Evolutionary conservation across 2,888 invertebrate species (phyloP), one percentile per base, ranked within the genome.

Genomic region (Orthosia gothica): DNA sequence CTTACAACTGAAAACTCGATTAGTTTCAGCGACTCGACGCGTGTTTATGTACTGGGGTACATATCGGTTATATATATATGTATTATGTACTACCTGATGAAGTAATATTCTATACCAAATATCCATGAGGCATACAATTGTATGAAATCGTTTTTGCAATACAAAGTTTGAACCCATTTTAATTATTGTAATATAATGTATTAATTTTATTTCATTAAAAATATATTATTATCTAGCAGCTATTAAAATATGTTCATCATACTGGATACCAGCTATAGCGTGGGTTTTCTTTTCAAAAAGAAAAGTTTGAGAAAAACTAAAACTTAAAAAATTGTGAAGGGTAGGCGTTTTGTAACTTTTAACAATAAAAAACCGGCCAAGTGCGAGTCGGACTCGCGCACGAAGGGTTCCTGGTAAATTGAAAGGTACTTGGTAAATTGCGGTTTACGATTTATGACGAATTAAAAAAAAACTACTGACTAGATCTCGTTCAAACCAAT

Each of bases 1-100:
- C 93, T 95, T 93, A 90, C 91, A 92, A 91, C 90, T 90, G 92
- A 91, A 92, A 94, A 95, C 94, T 95, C 92, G 93, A 95, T 95
- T 95, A 94, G 93, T 92, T 91, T 92, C 92, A 88, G 82, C 88
- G 88, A 90, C 89, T 91, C 85, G 80, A 88, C 83, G 87, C 85
- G 82, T 85, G 87, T 83, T 81, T 78, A 87, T 87, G 52, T 82
- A 81, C 71, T 58, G 68, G 3, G 66, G 49, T 82, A 82, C 76
- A 76, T 76, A 81, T 76, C 68, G 55, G 63, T 58, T 32, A 47
- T 67, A 62, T 23, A 50, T 67, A 62, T 23, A 55, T 20, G 15
- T 57, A 23, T 54, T 67, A 80, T 74, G 18, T 70, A 70, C 55
- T 66, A 74, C 49, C 52, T 70, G 68, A 76, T 81, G 49, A 64